These are phyloP conservation scores for Decapterus maruadsi DNA, from an alignment of 2,797 vertebrate genomes.

Conservation along the genomic window DNA sequence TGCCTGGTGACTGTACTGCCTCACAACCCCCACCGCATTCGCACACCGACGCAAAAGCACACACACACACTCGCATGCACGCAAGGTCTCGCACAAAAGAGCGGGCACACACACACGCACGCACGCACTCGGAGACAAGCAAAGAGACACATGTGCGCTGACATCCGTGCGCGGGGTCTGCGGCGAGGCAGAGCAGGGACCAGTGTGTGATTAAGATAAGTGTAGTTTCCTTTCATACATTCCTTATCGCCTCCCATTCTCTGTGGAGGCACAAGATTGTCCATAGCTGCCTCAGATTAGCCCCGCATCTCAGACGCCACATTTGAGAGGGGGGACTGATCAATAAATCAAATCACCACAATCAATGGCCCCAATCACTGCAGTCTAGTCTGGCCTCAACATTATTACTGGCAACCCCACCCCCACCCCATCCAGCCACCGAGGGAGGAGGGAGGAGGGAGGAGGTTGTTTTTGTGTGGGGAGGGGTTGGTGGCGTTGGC, in stretches of 20 bases:
- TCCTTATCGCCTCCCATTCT: conserved; percentile 92
- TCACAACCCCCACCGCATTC: conserved; percentile 81
- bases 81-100: conserved; percentile 69
- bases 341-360: conserved; percentile 99
- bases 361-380: conserved; percentile 97
- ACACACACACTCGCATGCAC: conserved; percentile 28
- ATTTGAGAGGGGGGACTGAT: conserved; percentile 92
- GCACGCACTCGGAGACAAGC: background rate
- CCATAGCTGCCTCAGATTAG: conserved; percentile 95
- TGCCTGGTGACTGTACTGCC: conserved; percentile 96
- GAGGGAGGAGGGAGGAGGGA: conserved; percentile 38
- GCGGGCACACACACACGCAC: background rate
- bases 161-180: conserved; percentile 50
- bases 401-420: conserved; percentile 91
- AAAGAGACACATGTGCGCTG: conserved; percentile 39
- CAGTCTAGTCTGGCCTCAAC: conserved; percentile 96
- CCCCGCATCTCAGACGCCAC: conserved; percentile 93
- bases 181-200: conserved; percentile 79
- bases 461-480: conserved; percentile 16
- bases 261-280: conserved; percentile 90
- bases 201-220: conserved; percentile 95
- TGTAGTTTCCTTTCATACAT: conserved; percentile 93
- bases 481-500: conserved; percentile 50
- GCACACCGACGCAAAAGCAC: conserved; percentile 57
- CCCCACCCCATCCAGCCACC: conserved; percentile 26